Conservation (phyloP, 2,888 invertebrate species). For the Alentia gelatinosa region DNA sequence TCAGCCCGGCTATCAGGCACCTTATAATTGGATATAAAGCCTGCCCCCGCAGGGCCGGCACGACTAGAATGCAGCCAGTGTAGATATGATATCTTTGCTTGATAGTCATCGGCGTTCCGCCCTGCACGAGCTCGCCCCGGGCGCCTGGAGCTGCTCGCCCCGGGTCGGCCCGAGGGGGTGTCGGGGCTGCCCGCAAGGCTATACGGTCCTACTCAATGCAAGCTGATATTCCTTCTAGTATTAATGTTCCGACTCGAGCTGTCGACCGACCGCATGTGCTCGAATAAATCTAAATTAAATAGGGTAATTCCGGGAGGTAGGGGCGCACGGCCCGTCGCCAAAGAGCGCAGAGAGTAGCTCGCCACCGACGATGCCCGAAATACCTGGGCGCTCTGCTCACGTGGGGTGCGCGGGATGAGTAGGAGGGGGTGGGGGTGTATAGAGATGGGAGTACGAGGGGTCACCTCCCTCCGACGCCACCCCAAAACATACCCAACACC, state of each 20-base stretch:
- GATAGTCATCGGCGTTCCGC: not conserved
- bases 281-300: conserved; percentile 50
- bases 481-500: not conserved
- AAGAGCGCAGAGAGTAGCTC: not conserved
- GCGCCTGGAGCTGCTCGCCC: not conserved
- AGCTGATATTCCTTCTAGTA: not conserved
- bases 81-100: not conserved
- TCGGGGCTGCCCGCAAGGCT: not conserved
- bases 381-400: not conserved
- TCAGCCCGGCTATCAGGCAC: conserved; percentile 14
- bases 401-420: not conserved
- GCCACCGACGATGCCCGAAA: not conserved
- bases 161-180: not conserved
- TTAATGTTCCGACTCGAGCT: conserved; percentile 23
- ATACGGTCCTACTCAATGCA: not conserved
- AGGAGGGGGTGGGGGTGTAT: not conserved
- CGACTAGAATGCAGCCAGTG: conserved; percentile 5
- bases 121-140: not conserved
- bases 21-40: conserved; percentile 45
- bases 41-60: not conserved
- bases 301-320: not conserved
- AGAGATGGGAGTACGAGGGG: no score
- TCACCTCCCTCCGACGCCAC: not conserved
- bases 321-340: not conserved
- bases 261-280: not conserved